phyloP scores from a whole-genome alignment of 2,888 invertebrate genomes.

The Dione juno region DNA sequence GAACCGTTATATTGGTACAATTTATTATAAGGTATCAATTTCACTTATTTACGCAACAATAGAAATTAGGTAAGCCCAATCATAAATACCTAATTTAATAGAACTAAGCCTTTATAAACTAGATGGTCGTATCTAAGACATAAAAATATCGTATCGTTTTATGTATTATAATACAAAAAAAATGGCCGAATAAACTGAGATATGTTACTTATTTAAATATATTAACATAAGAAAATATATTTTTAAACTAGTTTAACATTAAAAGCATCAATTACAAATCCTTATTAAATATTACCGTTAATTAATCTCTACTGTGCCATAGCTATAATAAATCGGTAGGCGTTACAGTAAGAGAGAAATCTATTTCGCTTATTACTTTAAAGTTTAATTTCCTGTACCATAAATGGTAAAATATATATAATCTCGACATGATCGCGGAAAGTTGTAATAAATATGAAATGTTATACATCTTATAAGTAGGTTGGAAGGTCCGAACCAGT shows the following conservation, averaged over 20 bases:
- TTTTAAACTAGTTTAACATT: too few relatives aligned
- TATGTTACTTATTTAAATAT: too few relatives aligned
- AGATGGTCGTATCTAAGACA: constrained; percentile 1
- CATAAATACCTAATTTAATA: constrained; percentile 6
- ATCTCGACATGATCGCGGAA: constrained; percentile 24
- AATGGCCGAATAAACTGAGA: neutral
- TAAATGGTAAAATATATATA: constrained; percentile 29
- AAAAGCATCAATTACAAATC: neutral
- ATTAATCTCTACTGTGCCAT: neutral
- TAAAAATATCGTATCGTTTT: neutral
- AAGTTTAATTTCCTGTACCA: constrained; percentile 32
- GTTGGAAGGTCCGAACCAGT: constrained; percentile 14
- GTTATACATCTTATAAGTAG: constrained; percentile 6
- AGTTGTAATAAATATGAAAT: constrained; percentile 20
- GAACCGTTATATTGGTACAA: neutral
- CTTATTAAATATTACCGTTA: neutral
- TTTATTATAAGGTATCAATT: constrained; percentile 1
- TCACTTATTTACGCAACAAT: neutral
- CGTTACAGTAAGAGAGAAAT: constrained; percentile 21
- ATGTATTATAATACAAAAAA: neutral
- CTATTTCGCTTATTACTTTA: neutral
- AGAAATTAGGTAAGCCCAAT: neutral
- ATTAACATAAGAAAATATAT: too few relatives aligned
- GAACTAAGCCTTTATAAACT: neutral
- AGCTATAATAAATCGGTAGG: constrained; percentile 30